Evolutionary conservation across 2,888 invertebrate genomes (phyloP).

Genomic region (Fabriciana adippe): DNA sequence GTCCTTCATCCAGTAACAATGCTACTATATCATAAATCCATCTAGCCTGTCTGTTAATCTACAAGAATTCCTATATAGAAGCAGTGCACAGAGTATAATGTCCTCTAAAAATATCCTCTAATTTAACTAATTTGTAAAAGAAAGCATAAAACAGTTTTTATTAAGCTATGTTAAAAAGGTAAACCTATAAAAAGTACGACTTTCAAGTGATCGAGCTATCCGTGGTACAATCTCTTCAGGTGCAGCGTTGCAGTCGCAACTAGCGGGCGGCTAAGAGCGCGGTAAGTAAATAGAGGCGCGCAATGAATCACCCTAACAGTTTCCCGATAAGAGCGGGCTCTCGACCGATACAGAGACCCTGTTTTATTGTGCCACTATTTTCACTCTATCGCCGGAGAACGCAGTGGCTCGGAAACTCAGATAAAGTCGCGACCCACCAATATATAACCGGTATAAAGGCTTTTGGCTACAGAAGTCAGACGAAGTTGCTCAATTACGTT

Average conservation of each 20-base stretch:
- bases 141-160: too few species aligned
- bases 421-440: conserved; percentile 76
- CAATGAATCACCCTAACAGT: conserved; percentile 77
- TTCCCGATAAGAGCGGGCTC: conserved; percentile 71
- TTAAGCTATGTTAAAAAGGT: too few species aligned
- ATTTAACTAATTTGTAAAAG: too few species aligned
- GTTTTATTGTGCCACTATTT: conserved; percentile 79
- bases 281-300: conserved; percentile 40
- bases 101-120: too few species aligned
- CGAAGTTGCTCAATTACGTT: conserved; percentile 23
- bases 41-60: too few species aligned
- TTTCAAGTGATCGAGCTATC: background rate
- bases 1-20: too few species aligned
- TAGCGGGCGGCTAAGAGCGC: conserved; percentile 24
- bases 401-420: conserved; percentile 76
- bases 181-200: too few species aligned
- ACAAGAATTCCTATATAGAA: too few species aligned
- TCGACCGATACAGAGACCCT: conserved; percentile 66
- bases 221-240: conserved; percentile 25
- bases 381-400: conserved; percentile 72
- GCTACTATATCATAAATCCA: too few species aligned
- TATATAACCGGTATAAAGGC: conserved; percentile 60
- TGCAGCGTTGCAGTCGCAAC: conserved; percentile 24
- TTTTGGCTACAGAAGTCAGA: conserved; percentile 41
- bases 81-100: too few species aligned